Base-by-base conservation (phyloP, 2,113 vertebrate genomes). In the Notiomystis cincta region DNA sequence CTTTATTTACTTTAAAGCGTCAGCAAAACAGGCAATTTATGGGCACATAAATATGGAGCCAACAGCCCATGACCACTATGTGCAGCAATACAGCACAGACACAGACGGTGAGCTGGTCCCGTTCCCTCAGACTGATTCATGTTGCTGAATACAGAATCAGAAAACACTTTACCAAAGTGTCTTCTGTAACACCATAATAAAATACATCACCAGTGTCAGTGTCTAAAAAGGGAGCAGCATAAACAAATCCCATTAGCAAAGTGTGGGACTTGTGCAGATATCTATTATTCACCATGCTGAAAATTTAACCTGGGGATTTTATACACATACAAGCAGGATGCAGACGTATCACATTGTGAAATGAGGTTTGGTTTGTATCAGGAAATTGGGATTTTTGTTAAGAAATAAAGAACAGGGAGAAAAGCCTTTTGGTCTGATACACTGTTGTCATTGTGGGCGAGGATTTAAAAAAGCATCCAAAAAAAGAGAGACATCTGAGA, bases 21-120 rank as follows among this genome's bases (percentile, higher is more conserved):
- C 85, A 85, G 40, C 65, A 92, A 94, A 91, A 66, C 19, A 61
- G 62, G 69, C 66, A 79, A 94, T 94, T 93, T 92, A 96, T 61
- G 77, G 62, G 45, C 90, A 69, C 81, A 80, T 86, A 67, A 92
- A 95, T 84, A 78, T 1, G 0, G 73, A 94, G 65, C 56, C n/a
- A 86, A 81, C 47, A 87, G 80, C 65, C 88, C 92, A 38, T 56
- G 61, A 73, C 69, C 65, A 67, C 69, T 78, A 1, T 58, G 37
- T 79, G 67, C 9, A 1, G 87, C 72, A 78, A 40, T 7, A 62
- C 7, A 67, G 69, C 64, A 31, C 35, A 69, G 61, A 80, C 1
- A 1, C 21, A 64, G 77, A 18, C 11, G 0, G 30, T 78, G 19
- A 57, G 11, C 2, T 45, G 67, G 27, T 72, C 61, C 64, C 0